Percentiles rank a stretch among this genome's conserved stretches.
Evolutionary conservation across 2,797 vertebrate species (phyloP).

Genomic region (Thamnophis elegans): DNA sequence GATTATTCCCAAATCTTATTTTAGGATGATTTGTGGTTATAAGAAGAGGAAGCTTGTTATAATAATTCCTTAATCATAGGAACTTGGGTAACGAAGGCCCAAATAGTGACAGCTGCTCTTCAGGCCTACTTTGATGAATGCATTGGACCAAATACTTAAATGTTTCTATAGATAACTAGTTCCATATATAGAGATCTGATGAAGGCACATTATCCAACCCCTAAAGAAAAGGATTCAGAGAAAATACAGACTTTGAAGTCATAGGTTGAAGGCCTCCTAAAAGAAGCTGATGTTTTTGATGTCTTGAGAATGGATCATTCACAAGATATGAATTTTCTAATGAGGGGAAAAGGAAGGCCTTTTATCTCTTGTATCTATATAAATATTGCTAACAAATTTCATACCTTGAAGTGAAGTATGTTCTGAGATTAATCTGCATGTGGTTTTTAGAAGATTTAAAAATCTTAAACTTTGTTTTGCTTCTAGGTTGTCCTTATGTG

Average conservation of each 20-base stretch:
- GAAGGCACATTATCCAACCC: background rate
- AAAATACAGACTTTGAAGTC: background rate
- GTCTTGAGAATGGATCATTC: background rate
- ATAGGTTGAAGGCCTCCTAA: background rate
- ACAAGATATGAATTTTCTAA: background rate
- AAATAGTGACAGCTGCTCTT: background rate
- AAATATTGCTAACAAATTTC: background rate
- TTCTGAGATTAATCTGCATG: background rate
- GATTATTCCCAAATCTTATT: background rate
- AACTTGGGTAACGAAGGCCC: background rate
- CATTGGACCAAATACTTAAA: background rate
- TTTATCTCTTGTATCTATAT: background rate
- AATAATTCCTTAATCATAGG: background rate
- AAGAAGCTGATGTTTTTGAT: background rate
- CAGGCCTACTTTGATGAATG: background rate
- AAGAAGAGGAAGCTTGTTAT: background rate
- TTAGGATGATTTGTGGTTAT: background rate
- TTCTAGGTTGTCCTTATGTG: constrained; percentile 89
- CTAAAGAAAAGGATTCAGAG: background rate
- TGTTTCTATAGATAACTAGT: background rate
- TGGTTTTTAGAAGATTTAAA: background rate
- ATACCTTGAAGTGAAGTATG: background rate
- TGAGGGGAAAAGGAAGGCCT: background rate
- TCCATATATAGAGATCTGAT: background rate
- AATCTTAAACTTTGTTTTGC: constrained; percentile 19